Evolutionary conservation across 2,113 vertebrate species (phyloP).

Genomic region (Spea bombifrons): DNA sequence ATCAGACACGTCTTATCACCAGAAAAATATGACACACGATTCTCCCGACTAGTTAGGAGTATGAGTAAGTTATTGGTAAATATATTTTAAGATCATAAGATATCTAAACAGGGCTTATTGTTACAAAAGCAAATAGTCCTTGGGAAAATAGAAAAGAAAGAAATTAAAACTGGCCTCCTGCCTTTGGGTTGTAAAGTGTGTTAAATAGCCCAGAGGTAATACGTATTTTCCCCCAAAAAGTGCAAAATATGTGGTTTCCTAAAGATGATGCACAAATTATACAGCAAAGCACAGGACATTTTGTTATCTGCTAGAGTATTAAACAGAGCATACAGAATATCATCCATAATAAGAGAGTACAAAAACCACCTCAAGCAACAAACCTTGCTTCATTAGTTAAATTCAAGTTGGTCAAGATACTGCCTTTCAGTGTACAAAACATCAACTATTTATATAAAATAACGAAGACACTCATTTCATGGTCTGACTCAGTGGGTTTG

Average conservation of each 20-base stretch:
- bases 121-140: slow-evolving; percentile 14
- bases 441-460: slow-evolving; percentile 26
- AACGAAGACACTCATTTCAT: slow-evolving; percentile 4
- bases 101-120: slow-evolving; percentile 18
- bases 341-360: slow-evolving; percentile 33
- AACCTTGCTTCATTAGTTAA: slow-evolving; percentile 43
- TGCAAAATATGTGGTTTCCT: neutral
- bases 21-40: no score
- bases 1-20: no score
- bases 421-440: slow-evolving; percentile 22
- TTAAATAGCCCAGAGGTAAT: slow-evolving; percentile 19
- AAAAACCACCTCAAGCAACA: slow-evolving; percentile 35
- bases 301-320: slow-evolving; percentile 29
- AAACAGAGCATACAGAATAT: slow-evolving; percentile 45
- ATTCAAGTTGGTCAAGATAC: slow-evolving; percentile 31
- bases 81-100: slow-evolving; percentile 10
- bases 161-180: neutral
- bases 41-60: no score
- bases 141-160: slow-evolving; percentile 13
- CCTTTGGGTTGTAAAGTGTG: slow-evolving; percentile 1
- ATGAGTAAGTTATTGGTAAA: neutral
- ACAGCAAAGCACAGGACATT: slow-evolving; percentile 30
- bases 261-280: slow-evolving; percentile 1
- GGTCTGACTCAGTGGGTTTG: neutral
- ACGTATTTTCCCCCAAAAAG: neutral